Evolutionary conservation across 2,797 vertebrate species (phyloP).

Genomic region (Ambastaia sidthimunki): DNA sequence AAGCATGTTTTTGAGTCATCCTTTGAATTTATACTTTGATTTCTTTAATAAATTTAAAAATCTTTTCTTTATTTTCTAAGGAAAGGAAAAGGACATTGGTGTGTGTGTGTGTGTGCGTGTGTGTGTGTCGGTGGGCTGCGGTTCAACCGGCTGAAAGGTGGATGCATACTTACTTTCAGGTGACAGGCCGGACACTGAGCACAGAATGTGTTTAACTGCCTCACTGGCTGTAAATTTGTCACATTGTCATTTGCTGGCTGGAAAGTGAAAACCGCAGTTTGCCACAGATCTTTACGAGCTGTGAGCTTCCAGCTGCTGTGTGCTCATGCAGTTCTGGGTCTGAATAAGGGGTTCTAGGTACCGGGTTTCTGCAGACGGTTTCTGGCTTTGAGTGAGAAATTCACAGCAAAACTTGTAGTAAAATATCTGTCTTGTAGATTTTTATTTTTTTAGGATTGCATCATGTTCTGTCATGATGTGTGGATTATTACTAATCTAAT

Average conservation of each 20-base stretch:
- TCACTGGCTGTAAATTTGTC: conserved; percentile 76
- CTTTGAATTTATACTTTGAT: background rate
- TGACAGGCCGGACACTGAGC: conserved; percentile 43
- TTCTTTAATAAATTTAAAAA: too few species aligned
- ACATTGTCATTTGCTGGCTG: conserved; percentile 66
- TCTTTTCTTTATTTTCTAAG: too few species aligned
- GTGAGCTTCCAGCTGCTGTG: conserved; percentile 71
- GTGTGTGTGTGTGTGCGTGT: conserved; percentile 29
- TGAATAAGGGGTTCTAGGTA: conserved; percentile 32
- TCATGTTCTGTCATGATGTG: too few species aligned
- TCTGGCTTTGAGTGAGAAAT: background rate
- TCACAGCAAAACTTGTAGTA: too few species aligned
- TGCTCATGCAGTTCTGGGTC: conserved; percentile 67
- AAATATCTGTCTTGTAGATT: too few species aligned
- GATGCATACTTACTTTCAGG: conserved; percentile 33
- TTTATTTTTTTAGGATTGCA: too few species aligned
- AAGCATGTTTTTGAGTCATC: background rate
- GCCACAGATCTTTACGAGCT: conserved; percentile 77
- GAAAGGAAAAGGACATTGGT: conserved; percentile 37
- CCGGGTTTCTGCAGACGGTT: conserved; percentile 30
- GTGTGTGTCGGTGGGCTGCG: conserved; percentile 21
- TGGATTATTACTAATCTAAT: too few species aligned
- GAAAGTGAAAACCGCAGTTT: conserved; percentile 78
- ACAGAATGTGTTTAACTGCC: conserved; percentile 52
- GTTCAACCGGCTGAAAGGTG: conserved; percentile 54